phyloP scores from a whole-genome alignment of 2,113 vertebrate species.

The Xyliphius kryptos region DNA sequence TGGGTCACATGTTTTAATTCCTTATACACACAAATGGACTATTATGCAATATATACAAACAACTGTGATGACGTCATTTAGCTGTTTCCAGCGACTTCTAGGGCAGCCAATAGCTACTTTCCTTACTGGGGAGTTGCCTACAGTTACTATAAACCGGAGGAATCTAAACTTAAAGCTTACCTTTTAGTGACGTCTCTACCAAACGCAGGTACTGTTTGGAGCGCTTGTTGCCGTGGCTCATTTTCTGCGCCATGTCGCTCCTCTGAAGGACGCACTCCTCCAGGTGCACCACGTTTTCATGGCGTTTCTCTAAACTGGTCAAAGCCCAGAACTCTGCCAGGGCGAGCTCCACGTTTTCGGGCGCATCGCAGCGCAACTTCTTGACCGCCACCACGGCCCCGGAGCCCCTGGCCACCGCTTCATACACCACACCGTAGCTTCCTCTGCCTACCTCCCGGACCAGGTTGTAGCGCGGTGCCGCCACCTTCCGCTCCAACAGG shows the following conservation, averaged over 20 bases:
- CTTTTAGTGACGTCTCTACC: conserved; percentile 92
- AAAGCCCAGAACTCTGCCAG: conserved; percentile 90
- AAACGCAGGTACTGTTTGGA: conserved; percentile 85
- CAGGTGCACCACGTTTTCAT: conserved; percentile 84
- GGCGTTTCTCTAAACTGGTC: conserved; percentile 78
- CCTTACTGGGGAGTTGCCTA: no score
- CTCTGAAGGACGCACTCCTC: conserved; percentile 91
- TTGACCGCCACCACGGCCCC: conserved; percentile 83
- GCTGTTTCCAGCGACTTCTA: no score
- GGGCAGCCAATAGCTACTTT: no score
- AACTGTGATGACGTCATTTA: no score
- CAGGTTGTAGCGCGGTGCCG: conserved; percentile 73
- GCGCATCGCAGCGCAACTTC: conserved; percentile 86
- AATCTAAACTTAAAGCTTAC: conserved; percentile 41
- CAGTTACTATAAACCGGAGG: background rate
- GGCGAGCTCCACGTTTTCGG: conserved; percentile 89
- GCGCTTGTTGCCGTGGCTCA: conserved; percentile 87
- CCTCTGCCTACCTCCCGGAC: conserved; percentile 84
- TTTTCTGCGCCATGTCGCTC: conserved; percentile 83
- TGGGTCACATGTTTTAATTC: no score
- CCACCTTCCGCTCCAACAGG: conserved; percentile 40
- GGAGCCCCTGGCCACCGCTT: conserved; percentile 72
- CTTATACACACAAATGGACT: no score
- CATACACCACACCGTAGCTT: conserved; percentile 92
- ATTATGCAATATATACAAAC: no score